Evolutionary conservation across 2,113 vertebrate species (phyloP), one percentile per base, ranked within the genome.

Genomic region (Eclectus roratus): DNA sequence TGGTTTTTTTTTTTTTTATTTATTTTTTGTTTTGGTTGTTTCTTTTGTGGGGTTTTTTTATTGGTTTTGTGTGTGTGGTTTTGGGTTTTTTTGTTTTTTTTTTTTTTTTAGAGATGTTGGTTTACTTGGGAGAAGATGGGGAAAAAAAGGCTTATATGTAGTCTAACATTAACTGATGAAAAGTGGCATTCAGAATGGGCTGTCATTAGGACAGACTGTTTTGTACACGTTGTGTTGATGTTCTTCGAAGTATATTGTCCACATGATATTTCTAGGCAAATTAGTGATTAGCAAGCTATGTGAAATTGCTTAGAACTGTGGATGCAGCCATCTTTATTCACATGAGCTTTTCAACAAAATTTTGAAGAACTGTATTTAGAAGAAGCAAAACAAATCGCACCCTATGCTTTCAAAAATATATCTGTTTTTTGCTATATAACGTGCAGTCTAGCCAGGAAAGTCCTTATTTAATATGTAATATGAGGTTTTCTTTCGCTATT

Each of bases 11-110:
- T 49, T 7, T 13, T 3, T 7, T 55, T 55, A 37, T 37, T 19
- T 31, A 12, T 53, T 58, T 2, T 10, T 23, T n/a, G 9, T n/a
- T 21, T 33, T 56, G 29, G 29, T 21, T 33, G 29, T 27, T 27
- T 27, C 8, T 50, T 52, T 52, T 52, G 20, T 21, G 15, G 47
- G 15, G 9, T 28, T 52, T 52, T 33, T 56, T 56, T 19, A 9
- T 33, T 56, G 19, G 9, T n/a, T 9, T 56, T 56, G 31, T n/a
- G 8, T 56, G 31, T 33, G 12, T 33, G 7, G 12, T 29, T 47
- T 46, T 4, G 44, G 44, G 19, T 19, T 47, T 20, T 47, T 46
- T 55, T 31, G 4, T 0, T 18, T 3, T 2, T 20, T 11, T 2
- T 0, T 8, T 8, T 52, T 53, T 85, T 56, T 35, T 24, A 28